Conservation (phyloP, 2,797 vertebrate species). For the Pseudochromis fuscus region DNA sequence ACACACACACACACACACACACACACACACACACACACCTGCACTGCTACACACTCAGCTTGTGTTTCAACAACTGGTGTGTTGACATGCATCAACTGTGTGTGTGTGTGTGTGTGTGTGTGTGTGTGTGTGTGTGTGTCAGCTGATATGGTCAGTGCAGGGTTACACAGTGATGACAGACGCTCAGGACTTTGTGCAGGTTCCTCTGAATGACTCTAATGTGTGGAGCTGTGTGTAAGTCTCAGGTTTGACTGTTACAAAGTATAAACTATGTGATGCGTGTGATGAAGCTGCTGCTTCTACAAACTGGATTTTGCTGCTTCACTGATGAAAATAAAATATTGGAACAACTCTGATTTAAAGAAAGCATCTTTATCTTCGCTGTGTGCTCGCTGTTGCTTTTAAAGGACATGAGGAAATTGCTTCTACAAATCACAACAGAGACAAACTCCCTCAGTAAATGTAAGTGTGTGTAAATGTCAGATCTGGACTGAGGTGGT, state of each 20-base stretch:
- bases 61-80: conserved; percentile 27
- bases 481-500: background rate
- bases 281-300: background rate
- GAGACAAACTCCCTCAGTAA: background rate
- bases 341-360: background rate
- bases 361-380: background rate
- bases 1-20: too few species aligned
- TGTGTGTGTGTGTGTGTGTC: conserved; percentile 15
- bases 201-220: conserved; percentile 11
- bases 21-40: conserved; percentile 12
- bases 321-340: background rate
- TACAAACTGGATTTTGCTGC: too few species aligned
- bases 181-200: conserved; percentile 35
- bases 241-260: conserved; percentile 3
- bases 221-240: conserved; percentile 3
- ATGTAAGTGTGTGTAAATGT: conserved; percentile 18
- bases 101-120: conserved; percentile 9
- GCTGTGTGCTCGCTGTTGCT: background rate
- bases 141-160: conserved; percentile 42
- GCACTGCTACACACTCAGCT: conserved; percentile 6
- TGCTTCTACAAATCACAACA: conserved; percentile 12
- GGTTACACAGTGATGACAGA: conserved; percentile 42
- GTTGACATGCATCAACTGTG: conserved; percentile 38
- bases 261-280: background rate
- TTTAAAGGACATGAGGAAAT: conserved; percentile 9